Evolutionary conservation across 2,797 vertebrate genomes (phyloP), one percentile per base, ranked within the genome.

Genomic region (Micromesistius poutassou): DNA sequence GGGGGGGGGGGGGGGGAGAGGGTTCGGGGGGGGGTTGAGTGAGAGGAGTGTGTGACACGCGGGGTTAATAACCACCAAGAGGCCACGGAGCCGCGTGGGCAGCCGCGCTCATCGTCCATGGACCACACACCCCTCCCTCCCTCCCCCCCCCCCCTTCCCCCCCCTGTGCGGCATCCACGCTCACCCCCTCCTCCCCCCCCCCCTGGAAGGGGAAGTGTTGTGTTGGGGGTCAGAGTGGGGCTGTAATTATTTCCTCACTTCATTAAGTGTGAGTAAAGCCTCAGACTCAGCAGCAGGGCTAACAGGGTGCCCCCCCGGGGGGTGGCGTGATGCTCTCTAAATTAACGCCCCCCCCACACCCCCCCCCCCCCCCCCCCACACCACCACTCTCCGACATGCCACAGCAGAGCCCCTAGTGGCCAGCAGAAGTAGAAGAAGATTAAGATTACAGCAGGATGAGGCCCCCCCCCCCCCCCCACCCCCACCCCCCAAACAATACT

Each of bases 241-340:
- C 90, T 93, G 90, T 94, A 95, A 95, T 94, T 94, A 94, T 94
- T 94, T 94, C 91, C 89, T 92, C 92, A 94, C 93, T 94, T 94
- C 93, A 94, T 94, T 94, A 95, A 92, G 91, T 93, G 88, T 88
- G 81, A 92, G 92, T 93, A 94, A 94, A 94, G 92, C 91, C 90
- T 94, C 91, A 86, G 88, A 93, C 90, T 92, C 92, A 92, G 90
- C 91, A 93, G 90, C 90, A 90, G 88, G 81, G 92, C 89, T 93
- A 94, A 93, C 93, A 91, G 81, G 86, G 88, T 91, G 92, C 93
- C 92, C 92, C 92, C 91, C n/a, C n/a, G n/a, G n/a, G n/a, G n/a
- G 86, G 89, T 91, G 92, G 93, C 91, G 88, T 93, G 93, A 94
- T 92, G 90, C 93, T 93, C 90, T 93, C 87, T 90, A 91, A 92